A percentile compares a stretch with the other conserved stretches of the same genome.
These are phyloP conservation scores for Myathropa florea DNA, from an alignment of 2,888 invertebrate species.

Conservation along the genomic window DNA sequence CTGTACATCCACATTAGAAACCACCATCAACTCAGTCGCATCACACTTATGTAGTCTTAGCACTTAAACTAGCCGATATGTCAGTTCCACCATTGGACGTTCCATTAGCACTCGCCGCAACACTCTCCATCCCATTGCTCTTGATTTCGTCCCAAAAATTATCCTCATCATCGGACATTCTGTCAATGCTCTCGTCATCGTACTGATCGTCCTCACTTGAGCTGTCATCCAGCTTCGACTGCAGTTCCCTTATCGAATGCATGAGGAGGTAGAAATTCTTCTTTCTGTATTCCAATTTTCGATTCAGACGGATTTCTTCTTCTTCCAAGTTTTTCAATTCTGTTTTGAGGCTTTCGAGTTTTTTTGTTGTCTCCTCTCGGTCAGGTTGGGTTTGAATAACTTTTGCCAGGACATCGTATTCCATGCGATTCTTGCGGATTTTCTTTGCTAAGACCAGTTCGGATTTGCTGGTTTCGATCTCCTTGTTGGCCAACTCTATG, in stretches of 20 bases:
- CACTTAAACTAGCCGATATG: not conserved
- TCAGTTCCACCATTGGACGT: conserved; percentile 7
- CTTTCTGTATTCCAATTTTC: conserved; percentile 89
- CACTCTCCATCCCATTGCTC: conserved; percentile 28
- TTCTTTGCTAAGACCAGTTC: conserved; percentile 91
- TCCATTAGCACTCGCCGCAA: conserved; percentile 9
- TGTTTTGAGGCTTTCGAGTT: conserved; percentile 86
- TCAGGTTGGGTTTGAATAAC: conserved; percentile 95
- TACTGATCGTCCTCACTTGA: conserved; percentile 83
- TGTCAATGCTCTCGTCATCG: conserved; percentile 76
- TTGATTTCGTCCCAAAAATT: conserved; percentile 66
- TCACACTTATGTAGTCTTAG: not conserved
- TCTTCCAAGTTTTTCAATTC: conserved; percentile 87
- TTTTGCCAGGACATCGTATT: conserved; percentile 95
- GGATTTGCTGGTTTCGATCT: conserved; percentile 90
- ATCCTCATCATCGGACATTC: conserved; percentile 63
- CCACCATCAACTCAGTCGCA: not conserved
- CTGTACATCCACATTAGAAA: not conserved
- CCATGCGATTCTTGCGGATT: conserved; percentile 93
- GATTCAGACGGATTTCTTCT: conserved; percentile 87
- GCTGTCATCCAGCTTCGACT: conserved; percentile 88
- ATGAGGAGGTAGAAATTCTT: conserved; percentile 95
- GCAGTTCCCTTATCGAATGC: conserved; percentile 92
- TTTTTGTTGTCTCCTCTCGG: conserved; percentile 88
- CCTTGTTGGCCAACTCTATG: conserved; percentile 89